phyloP scores from a whole-genome alignment of 2,113 vertebrate genomes.

The Neoarius graeffei region DNA sequence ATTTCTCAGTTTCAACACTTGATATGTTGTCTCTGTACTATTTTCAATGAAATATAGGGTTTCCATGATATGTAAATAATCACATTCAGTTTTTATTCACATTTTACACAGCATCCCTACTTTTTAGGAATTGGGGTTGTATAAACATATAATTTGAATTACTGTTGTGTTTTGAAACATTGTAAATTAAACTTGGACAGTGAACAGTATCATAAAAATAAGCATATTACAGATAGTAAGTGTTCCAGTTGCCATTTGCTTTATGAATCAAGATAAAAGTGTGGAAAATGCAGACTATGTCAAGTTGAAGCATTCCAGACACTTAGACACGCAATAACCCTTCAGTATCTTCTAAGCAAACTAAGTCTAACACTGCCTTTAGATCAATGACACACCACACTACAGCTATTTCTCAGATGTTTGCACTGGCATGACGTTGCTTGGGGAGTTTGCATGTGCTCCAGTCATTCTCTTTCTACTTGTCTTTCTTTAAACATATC shows the following conservation, averaged over 20 bases:
- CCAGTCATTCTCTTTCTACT: not conserved
- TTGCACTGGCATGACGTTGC: not conserved
- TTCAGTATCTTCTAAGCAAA: not conserved
- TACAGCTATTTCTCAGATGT: not conserved
- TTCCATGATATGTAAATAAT: too few relatives aligned
- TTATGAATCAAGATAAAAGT: not conserved
- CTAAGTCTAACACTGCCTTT: not conserved
- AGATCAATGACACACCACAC: not conserved
- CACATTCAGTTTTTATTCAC: too few relatives aligned
- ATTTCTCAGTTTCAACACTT: too few relatives aligned
- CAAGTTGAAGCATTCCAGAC: not conserved
- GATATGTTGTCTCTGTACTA: too few relatives aligned
- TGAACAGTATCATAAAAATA: not conserved
- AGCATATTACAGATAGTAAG: not conserved
- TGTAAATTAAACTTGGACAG: not conserved
- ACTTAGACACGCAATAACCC: not conserved
- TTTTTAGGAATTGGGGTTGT: not conserved
- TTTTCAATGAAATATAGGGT: too few relatives aligned
- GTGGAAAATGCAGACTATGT: not conserved
- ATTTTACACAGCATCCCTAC: too few relatives aligned
- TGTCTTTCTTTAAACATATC: not conserved
- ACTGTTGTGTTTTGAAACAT: not conserved
- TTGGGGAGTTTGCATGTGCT: not conserved
- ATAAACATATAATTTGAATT: not conserved
- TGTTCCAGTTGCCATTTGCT: not conserved